Evolutionary conservation across 2,797 vertebrate genomes (phyloP).

Genomic region (Phataginus tetradactyla): DNA sequence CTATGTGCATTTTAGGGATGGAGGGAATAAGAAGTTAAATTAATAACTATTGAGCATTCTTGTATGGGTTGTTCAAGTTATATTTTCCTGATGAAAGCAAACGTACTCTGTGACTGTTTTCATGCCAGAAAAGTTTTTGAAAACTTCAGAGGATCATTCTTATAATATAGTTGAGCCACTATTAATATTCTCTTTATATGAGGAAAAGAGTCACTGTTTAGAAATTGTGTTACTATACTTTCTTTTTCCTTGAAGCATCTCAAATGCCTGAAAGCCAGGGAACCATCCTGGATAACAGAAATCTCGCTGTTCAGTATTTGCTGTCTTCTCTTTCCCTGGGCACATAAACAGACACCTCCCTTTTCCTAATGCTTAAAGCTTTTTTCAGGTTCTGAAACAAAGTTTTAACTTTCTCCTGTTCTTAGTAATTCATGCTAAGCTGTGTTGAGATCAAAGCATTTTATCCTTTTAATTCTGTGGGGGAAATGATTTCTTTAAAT

Average conservation of each 20-base stretch:
- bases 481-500: neutral
- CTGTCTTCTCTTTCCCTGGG: neutral
- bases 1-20: neutral
- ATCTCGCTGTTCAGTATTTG: neutral
- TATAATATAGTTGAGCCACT: neutral
- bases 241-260: neutral
- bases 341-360: neutral
- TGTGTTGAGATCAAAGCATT: slow-evolving; percentile 11
- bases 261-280: neutral
- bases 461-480: neutral
- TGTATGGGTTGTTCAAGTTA: neutral
- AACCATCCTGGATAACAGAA: neutral
- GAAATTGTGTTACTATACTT: neutral
- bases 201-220: neutral
- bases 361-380: neutral
- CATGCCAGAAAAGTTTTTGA: neutral
- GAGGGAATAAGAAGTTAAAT: neutral
- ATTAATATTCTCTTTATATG: neutral
- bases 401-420: neutral
- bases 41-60: neutral
- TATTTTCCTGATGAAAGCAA: slow-evolving; percentile 17
- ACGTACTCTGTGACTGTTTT: slow-evolving; percentile 8
- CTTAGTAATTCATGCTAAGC: neutral
- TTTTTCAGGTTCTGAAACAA: slow-evolving; percentile 26
- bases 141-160: neutral